A percentile compares a stretch with the other conserved stretches of the same genome.
Conservation (phyloP, 2,797 vertebrate genomes). For the Platyrinchus mystaceus region DNA sequence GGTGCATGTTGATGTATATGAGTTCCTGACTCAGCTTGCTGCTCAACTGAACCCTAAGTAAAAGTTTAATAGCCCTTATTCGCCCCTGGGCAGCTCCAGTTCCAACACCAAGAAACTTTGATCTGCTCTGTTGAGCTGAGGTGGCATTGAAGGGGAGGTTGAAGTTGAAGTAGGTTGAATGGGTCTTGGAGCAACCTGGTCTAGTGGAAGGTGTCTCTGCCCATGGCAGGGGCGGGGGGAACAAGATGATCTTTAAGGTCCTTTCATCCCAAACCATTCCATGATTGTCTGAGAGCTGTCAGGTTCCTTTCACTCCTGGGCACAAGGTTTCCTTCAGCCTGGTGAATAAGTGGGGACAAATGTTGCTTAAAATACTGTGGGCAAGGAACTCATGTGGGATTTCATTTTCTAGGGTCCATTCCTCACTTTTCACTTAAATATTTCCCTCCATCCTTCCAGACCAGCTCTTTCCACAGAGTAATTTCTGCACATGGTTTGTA, state of each 20-base stretch:
- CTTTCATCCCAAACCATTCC: background rate
- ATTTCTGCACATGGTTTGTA: accelerated
- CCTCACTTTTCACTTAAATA: background rate
- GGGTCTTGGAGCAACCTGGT: background rate
- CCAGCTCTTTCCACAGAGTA: accelerated
- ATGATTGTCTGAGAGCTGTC: background rate
- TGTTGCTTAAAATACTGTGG: accelerated
- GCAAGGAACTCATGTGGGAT: accelerated
- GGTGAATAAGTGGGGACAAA: background rate
- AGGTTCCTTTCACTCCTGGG: background rate
- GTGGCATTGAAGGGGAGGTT: background rate
- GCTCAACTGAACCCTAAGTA: background rate
- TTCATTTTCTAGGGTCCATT: background rate
- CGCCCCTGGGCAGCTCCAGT: background rate
- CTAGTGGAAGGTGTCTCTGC: background rate
- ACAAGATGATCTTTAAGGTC: background rate
- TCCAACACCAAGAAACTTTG: accelerated
- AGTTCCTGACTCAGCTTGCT: background rate
- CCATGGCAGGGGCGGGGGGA: background rate
- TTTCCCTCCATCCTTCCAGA: background rate
- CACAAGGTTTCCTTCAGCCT: accelerated
- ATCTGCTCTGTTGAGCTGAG: background rate
- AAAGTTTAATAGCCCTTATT: background rate
- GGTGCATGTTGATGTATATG: background rate
- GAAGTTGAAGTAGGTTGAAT: background rate